Conservation (phyloP, 1,140 invertebrate genomes). For the Lordiphosa clarofinis region DNA sequence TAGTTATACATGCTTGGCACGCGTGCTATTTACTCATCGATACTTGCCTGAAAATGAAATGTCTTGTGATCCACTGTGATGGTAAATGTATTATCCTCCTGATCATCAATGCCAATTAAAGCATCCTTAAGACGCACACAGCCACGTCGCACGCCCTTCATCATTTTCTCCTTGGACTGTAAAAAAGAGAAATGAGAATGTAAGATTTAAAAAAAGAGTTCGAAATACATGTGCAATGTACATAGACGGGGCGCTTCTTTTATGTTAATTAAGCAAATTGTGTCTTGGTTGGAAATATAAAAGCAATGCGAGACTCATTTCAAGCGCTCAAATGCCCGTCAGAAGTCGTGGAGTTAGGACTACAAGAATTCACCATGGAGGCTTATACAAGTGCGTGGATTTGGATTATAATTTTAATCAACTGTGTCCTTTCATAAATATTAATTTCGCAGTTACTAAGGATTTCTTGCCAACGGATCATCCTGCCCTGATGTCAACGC, state of each 20-base stretch:
- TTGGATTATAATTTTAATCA: not conserved
- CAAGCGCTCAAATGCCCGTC: constrained; percentile 82
- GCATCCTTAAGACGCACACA: constrained; percentile 96
- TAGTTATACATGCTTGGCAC: not conserved
- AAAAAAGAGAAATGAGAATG: constrained; percentile 73
- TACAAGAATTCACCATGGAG: constrained; percentile 54
- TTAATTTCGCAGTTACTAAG: not conserved
- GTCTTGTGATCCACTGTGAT: constrained; percentile 99
- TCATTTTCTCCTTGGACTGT: constrained; percentile 99
- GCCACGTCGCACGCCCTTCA: constrained; percentile 95
- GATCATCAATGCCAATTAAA: constrained; percentile 98
- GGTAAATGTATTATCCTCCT: constrained; percentile 99
- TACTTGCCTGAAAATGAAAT: constrained; percentile 94
- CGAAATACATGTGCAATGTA: not conserved
- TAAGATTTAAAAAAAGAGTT: not conserved
- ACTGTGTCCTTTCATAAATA: not conserved
- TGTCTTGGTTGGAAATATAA: constrained; percentile 72
- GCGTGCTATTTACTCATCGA: not conserved
- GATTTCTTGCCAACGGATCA: constrained; percentile 5
- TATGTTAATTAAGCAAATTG: constrained; percentile 20
- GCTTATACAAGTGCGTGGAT: constrained; percentile 17
- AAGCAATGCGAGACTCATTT: constrained; percentile 81
- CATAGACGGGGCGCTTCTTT: too few species aligned
- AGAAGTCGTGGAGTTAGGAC: constrained; percentile 82
- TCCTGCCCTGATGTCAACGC: constrained; percentile 75